A percentile compares a stretch with the other conserved stretches of the same genome.
These are phyloP conservation scores for Nesogale talazaci DNA, from an alignment of 2,113 vertebrate genomes.

Conservation along the genomic window DNA sequence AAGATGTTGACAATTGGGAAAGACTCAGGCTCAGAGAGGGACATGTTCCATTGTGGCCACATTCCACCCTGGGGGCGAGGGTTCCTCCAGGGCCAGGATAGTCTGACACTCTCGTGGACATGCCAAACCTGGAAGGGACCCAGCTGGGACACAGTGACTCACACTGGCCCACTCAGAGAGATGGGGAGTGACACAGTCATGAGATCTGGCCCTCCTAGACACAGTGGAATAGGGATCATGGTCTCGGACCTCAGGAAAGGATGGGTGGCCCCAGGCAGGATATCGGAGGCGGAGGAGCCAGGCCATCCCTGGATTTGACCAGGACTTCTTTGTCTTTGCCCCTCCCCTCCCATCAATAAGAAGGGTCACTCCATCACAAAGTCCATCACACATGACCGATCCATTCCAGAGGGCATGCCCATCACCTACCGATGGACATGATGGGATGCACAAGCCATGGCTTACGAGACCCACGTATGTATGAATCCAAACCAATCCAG, in stretches of 20 bases:
- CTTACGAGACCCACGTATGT: too few species aligned
- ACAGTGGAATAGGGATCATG: background rate
- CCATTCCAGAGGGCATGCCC: too few species aligned
- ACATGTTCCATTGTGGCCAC: too few species aligned
- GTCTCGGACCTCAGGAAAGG: background rate
- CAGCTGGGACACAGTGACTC: background rate
- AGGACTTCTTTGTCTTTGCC: conserved; percentile 7
- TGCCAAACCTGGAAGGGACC: background rate
- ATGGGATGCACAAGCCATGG: too few species aligned
- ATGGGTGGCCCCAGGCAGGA: background rate
- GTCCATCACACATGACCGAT: too few species aligned
- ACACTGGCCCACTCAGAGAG: too few species aligned
- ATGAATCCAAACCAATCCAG: too few species aligned
- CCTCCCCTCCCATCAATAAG: background rate
- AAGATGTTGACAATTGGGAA: background rate
- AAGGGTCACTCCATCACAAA: too few species aligned
- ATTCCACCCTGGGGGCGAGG: background rate
- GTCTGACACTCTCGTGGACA: background rate
- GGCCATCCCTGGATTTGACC: background rate
- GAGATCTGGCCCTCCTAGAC: background rate
- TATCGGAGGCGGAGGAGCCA: background rate
- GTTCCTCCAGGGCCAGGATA: background rate
- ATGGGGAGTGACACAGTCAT: background rate
- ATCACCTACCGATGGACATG: too few species aligned
- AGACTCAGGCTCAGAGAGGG: background rate